A percentile compares a stretch with the other conserved stretches of the same genome.
phyloP scores from a whole-genome alignment of 2,888 invertebrate genomes.

The Trichogramma evanescens region DNA sequence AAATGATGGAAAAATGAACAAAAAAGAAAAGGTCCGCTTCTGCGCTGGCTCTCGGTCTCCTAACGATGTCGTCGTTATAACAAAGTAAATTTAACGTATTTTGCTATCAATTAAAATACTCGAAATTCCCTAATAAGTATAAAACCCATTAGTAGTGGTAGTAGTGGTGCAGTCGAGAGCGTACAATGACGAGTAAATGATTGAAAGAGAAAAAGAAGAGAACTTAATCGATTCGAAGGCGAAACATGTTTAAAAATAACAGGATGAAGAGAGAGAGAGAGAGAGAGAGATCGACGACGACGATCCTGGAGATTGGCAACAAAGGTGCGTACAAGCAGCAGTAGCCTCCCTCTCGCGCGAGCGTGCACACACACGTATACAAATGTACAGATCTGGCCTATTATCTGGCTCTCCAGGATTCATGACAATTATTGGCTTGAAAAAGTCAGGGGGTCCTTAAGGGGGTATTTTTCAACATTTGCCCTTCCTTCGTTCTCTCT shows the following conservation, averaged over 20 bases:
- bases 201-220: constrained; percentile 1
- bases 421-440: constrained; percentile 14
- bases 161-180: no score
- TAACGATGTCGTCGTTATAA: no score
- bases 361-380: no score
- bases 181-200: background rate
- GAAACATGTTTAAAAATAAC: constrained; percentile 3
- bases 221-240: background rate
- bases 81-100: no score
- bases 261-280: constrained; percentile 1
- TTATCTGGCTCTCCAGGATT: constrained; percentile 1
- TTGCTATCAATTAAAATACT: no score
- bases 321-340: background rate
- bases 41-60: no score
- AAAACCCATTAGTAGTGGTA: no score
- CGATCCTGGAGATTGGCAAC: no score
- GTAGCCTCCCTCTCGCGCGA: background rate
- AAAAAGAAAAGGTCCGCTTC: background rate
- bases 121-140: no score
- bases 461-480: constrained; percentile 14
- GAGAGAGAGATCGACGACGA: background rate
- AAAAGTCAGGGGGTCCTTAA: constrained; percentile 2
- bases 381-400: background rate
- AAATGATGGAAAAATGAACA: background rate
- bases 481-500: background rate